phyloP scores from a whole-genome alignment of 2,113 vertebrate species.

The Ivindomyrus marchei region DNA sequence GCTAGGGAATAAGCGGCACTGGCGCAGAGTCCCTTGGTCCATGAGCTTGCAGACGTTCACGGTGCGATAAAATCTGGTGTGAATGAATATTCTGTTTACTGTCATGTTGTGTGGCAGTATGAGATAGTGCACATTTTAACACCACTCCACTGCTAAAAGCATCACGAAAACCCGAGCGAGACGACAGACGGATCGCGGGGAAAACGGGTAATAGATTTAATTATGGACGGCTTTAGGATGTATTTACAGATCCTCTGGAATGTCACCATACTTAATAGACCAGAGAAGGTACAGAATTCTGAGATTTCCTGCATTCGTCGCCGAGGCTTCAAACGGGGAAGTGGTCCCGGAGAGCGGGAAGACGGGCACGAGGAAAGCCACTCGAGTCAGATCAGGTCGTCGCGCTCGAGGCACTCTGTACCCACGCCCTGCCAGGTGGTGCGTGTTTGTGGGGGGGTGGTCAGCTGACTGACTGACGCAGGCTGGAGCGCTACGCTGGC shows the following conservation, averaged over 20 bases:
- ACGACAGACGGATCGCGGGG: neutral
- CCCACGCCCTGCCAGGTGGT: slow-evolving; percentile 17
- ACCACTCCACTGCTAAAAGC: slow-evolving; percentile 1
- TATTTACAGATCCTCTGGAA: neutral
- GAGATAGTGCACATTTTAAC: neutral
- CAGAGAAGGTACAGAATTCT: neutral
- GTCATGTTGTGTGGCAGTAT: neutral
- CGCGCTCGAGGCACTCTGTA: neutral
- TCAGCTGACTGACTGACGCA: slow-evolving; percentile 29
- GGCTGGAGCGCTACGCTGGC: slow-evolving; percentile 30
- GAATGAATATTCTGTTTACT: slow-evolving; percentile 13
- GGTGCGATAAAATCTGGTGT: slow-evolving; percentile 9
- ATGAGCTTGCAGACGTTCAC: neutral
- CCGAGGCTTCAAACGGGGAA: neutral
- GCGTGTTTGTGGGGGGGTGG: slow-evolving; percentile 23
- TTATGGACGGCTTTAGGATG: neutral
- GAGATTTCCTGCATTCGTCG: neutral
- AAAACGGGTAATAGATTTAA: neutral
- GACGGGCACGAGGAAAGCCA: neutral
- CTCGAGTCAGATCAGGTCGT: neutral
- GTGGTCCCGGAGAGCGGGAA: neutral
- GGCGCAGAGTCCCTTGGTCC: neutral
- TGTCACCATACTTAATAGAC: neutral
- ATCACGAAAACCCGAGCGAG: neutral
- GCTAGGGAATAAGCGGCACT: slow-evolving; percentile 14